Conservation (phyloP, 2,797 vertebrate species). For the Lepus townsendii region DNA sequence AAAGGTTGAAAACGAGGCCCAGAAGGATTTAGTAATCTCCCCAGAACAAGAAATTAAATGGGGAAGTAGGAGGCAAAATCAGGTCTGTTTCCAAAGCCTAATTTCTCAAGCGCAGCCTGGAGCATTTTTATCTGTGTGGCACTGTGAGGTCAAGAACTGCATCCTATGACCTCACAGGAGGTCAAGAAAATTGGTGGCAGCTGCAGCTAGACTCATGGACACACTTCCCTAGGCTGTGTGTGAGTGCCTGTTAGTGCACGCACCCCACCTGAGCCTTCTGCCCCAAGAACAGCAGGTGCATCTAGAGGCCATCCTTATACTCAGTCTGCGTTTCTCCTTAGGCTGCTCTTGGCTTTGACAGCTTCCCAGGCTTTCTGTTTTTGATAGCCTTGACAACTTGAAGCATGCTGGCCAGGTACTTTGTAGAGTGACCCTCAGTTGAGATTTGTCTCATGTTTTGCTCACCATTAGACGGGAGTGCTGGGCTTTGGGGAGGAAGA, state of each 20-base stretch:
- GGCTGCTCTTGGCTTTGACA: neutral
- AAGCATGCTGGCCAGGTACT: neutral
- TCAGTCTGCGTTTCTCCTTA: neutral
- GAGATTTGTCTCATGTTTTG: slow-evolving; percentile 36
- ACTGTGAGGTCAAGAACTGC: neutral
- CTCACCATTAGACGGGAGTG: neutral
- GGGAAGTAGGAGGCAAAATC: neutral
- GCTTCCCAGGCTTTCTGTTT: too few relatives aligned
- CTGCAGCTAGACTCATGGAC: neutral
- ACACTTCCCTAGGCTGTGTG: neutral
- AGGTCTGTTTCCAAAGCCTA: neutral
- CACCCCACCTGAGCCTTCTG: neutral
- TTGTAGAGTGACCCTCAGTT: neutral
- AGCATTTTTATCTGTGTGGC: neutral
- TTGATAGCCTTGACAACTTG: neutral
- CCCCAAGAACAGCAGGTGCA: neutral
- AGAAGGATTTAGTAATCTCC: too few relatives aligned
- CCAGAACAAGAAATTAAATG: neutral
- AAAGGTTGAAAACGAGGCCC: too few relatives aligned
- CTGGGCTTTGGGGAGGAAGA: neutral
- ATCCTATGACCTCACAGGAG: neutral
- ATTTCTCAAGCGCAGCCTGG: neutral
- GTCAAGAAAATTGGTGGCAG: neutral
- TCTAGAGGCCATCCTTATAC: neutral
- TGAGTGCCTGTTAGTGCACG: neutral